Conservation (phyloP, 2,888 invertebrate genomes). For the Apodemia zela region DNA sequence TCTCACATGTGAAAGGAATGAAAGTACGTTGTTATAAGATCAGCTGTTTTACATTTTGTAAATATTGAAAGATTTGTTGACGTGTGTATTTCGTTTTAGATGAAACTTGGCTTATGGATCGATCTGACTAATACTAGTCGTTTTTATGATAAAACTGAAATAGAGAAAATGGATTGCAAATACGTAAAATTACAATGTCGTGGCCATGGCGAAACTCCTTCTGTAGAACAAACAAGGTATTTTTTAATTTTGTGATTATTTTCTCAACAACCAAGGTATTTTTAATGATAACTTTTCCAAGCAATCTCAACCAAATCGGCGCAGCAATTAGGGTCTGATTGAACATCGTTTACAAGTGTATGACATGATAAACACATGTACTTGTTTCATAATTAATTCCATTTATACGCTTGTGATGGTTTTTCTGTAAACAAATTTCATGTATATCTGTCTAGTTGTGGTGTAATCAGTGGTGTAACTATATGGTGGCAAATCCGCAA, state of each 20-base stretch:
- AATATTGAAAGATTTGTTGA: slow-evolving; percentile 26
- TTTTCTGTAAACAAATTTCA: too few species aligned
- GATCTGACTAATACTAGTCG: slow-evolving; percentile 97
- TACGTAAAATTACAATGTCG: slow-evolving; percentile 94
- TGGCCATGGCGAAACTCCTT: slow-evolving; percentile 96
- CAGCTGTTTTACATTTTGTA: slow-evolving; percentile 19
- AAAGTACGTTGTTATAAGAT: slow-evolving; percentile 77
- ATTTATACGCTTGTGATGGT: too few species aligned
- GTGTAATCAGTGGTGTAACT: too few species aligned
- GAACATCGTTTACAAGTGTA: too few species aligned
- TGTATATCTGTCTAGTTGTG: too few species aligned
- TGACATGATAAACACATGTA: too few species aligned
- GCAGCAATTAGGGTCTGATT: too few species aligned
- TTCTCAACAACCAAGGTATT: slow-evolving; percentile 83
- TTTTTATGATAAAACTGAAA: slow-evolving; percentile 92
- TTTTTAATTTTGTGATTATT: neutral
- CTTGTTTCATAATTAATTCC: too few species aligned
- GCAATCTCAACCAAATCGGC: too few species aligned
- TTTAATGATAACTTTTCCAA: neutral
- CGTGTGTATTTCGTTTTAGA: slow-evolving; percentile 65
- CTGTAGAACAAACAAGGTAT: slow-evolving; percentile 87
- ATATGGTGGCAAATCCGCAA: too few species aligned
- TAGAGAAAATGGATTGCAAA: slow-evolving; percentile 87
- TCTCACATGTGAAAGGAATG: slow-evolving; percentile 87
- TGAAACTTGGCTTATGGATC: slow-evolving; percentile 96